Conservation (phyloP, 2,113 vertebrate species). For the Chloebia gouldiae region DNA sequence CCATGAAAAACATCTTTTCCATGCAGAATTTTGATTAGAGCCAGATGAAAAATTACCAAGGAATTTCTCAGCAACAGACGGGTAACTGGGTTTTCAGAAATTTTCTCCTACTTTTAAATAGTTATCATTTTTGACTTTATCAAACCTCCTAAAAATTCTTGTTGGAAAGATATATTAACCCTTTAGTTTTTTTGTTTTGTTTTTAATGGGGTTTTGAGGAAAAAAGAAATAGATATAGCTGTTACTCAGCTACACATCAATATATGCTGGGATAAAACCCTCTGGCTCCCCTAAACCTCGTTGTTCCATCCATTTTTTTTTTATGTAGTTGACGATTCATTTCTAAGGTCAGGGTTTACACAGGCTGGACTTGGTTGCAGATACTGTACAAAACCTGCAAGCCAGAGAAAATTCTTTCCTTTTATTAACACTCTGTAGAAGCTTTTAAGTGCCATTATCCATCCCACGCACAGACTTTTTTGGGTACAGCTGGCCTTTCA, state of each 20-base stretch:
- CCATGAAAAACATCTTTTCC: background rate
- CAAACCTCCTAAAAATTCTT: background rate
- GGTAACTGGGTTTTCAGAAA: background rate
- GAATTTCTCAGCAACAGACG: background rate
- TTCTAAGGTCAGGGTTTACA: background rate
- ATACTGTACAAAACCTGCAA: background rate
- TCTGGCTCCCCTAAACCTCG: background rate
- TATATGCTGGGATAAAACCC: background rate
- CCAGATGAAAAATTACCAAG: background rate
- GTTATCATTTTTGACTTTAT: background rate
- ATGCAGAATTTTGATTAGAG: background rate
- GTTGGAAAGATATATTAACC: background rate
- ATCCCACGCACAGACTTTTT: background rate
- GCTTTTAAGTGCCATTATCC: background rate
- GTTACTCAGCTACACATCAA: background rate
- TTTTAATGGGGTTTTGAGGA: background rate
- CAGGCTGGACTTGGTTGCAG: background rate
- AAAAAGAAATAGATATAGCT: background rate
- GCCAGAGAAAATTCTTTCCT: background rate
- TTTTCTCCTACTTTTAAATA: background rate
- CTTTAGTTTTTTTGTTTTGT: background rate
- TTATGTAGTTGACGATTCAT: background rate
- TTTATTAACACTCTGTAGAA: background rate
- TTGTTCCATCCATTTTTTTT: background rate
- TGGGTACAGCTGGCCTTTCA: background rate